phyloP scores from a whole-genome alignment of 2,113 vertebrate species.

The Tychaedon coryphoeus region DNA sequence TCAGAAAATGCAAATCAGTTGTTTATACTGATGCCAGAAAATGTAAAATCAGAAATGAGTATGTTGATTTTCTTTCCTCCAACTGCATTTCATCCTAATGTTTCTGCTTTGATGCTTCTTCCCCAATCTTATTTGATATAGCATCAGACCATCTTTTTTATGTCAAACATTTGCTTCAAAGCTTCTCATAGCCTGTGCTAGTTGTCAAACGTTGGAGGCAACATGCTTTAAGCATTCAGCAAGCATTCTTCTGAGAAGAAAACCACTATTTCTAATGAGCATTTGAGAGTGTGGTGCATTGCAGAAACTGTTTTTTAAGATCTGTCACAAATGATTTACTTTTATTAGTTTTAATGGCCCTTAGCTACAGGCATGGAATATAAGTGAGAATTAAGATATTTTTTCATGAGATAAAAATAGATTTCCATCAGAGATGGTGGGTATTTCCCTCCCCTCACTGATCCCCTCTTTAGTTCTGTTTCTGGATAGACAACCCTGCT shows the following conservation, averaged over 20 bases:
- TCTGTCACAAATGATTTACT: slow-evolving; percentile 82
- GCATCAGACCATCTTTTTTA: slow-evolving; percentile 64
- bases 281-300: slow-evolving; percentile 60
- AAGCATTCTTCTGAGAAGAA: slow-evolving; percentile 70
- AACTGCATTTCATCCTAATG: slow-evolving; percentile 50
- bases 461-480: background rate
- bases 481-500: background rate
- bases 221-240: slow-evolving; percentile 72
- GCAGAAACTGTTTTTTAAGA: slow-evolving; percentile 78
- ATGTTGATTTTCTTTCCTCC: slow-evolving; percentile 54
- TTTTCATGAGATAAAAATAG: slow-evolving; percentile 74
- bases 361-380: slow-evolving; percentile 74
- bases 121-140: slow-evolving; percentile 62
- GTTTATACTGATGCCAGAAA: slow-evolving; percentile 65
- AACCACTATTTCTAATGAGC: slow-evolving; percentile 75
- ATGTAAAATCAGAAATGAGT: slow-evolving; percentile 58
- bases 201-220: slow-evolving; percentile 73
- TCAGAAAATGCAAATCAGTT: slow-evolving; percentile 60
- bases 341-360: slow-evolving; percentile 82
- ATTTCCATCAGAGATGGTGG: slow-evolving; percentile 49
- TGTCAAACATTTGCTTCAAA: slow-evolving; percentile 73
- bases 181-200: slow-evolving; percentile 57
- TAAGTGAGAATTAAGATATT: slow-evolving; percentile 84
- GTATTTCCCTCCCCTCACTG: background rate
- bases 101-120: slow-evolving; percentile 60